These are phyloP conservation scores for Catostylus mosaicus DNA, from an alignment of 30 jellyfish, hydroid and myxozoan genomes.

Conservation along the genomic window DNA sequence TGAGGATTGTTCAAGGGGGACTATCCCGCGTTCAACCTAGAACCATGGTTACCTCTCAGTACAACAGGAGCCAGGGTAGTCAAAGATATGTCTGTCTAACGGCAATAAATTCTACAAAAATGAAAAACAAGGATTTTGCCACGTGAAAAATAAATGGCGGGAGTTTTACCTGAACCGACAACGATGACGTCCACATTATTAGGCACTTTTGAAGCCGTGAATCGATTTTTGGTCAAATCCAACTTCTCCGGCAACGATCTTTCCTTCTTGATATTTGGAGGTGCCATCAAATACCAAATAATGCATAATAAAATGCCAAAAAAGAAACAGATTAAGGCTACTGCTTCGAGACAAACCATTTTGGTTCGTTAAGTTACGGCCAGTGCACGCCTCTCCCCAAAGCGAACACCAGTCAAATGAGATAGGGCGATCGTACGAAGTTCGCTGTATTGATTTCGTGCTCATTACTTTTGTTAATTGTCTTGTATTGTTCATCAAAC, in stretches of 20 bases:
- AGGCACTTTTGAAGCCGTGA: constrained; percentile 80
- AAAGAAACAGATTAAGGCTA: constrained; percentile 22
- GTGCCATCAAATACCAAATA: constrained; percentile 56
- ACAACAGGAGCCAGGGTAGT: no score
- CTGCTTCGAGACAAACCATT: constrained; percentile 19
- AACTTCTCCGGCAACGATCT: constrained; percentile 56
- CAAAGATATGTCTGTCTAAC: no score
- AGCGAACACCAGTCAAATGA: background rate
- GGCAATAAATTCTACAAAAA: no score
- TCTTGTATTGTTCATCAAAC: background rate
- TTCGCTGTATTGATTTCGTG: background rate
- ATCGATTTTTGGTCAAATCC: constrained; percentile 75
- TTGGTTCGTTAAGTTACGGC: background rate
- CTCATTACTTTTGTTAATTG: background rate
- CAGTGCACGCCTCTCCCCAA: background rate
- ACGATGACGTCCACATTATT: constrained; percentile 66
- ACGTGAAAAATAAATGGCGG: no score
- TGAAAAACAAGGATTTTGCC: no score
- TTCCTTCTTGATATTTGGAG: constrained; percentile 54
- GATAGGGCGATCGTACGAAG: constrained; percentile 20
- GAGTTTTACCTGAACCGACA: constrained; percentile 80
- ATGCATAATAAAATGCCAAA: constrained; percentile 38
- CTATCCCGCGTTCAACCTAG: no score
- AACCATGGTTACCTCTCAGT: no score
- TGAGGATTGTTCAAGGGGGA: no score